phyloP scores from a whole-genome alignment of 2,797 vertebrate species.

The Tauraco hartlaubi region DNA sequence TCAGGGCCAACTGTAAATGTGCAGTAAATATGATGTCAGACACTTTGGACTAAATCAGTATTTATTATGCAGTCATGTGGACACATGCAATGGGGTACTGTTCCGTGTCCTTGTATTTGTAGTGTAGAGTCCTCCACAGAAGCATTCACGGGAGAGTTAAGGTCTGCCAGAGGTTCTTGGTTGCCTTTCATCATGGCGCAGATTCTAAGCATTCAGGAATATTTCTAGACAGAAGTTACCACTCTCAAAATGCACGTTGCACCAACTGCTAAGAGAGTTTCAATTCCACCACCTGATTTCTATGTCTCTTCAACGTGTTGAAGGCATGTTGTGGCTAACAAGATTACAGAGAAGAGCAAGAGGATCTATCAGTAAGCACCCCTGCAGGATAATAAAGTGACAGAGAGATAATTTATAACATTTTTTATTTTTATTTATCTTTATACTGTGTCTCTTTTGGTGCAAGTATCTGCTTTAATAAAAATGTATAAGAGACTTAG shows the following conservation, averaged over 20 bases:
- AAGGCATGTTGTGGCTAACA: background rate
- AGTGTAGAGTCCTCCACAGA: background rate
- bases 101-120: background rate
- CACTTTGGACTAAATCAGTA: background rate
- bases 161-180: background rate
- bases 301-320: background rate
- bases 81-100: background rate
- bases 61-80: background rate
- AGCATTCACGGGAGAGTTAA: background rate
- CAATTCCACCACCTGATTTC: background rate
- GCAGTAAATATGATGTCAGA: background rate
- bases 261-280: background rate
- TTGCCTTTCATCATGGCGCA: background rate
- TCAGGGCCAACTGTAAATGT: background rate
- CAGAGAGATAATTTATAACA: background rate
- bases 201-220: background rate
- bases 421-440: background rate
- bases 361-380: background rate
- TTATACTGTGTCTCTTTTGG: background rate
- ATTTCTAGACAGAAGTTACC: background rate
- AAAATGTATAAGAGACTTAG: background rate
- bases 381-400: background rate
- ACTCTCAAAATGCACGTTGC: background rate
- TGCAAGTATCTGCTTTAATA: background rate
- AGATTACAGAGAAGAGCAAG: background rate